Evolutionary conservation across 2,797 vertebrate genomes (phyloP).

Genomic region (Hylomyscus alleni): DNA sequence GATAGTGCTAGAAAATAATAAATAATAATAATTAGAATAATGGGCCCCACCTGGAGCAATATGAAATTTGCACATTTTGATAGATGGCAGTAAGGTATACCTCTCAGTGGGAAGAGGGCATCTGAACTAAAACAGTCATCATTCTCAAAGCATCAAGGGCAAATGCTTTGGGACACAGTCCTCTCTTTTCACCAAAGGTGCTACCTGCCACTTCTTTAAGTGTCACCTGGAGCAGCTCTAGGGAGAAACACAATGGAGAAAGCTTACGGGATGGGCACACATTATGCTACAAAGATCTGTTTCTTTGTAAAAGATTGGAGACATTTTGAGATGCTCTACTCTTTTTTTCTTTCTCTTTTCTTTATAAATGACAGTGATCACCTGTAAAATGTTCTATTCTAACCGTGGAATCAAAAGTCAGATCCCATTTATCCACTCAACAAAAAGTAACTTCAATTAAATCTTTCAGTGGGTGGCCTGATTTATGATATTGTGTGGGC

Average conservation of each 20-base stretch:
- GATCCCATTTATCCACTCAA: not conserved
- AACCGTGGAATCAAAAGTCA: slow-evolving; percentile 16
- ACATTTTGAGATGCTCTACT: slow-evolving; percentile 1
- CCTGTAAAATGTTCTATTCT: slow-evolving; percentile 46
- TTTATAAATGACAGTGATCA: slow-evolving; percentile 40
- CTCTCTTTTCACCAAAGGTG: not conserved
- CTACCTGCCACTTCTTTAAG: not conserved
- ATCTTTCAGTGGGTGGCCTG: slow-evolving; percentile 75
- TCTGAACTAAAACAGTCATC: slow-evolving; percentile 39
- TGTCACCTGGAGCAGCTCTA: not conserved
- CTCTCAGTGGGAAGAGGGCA: slow-evolving; percentile 60
- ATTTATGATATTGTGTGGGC: slow-evolving; percentile 66
- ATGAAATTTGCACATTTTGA: slow-evolving; percentile 78
- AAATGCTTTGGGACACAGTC: not conserved
- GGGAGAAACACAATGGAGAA: not conserved
- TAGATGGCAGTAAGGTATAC: slow-evolving; percentile 80
- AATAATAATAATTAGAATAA: slow-evolving; percentile 79
- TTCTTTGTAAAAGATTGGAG: slow-evolving; percentile 16
- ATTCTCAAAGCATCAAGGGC: slow-evolving; percentile 27
- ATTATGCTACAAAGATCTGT: slow-evolving; percentile 1
- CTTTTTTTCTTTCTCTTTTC: not conserved
- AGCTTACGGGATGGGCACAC: not conserved
- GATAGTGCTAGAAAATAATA: slow-evolving; percentile 64
- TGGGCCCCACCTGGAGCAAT: slow-evolving; percentile 60
- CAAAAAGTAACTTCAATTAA: slow-evolving; percentile 57